Percentiles rank a stretch among this genome's conserved stretches.
These are phyloP conservation scores for Pterostichus niger DNA, from an alignment of 2,888 invertebrate genomes.

Conservation along the genomic window DNA sequence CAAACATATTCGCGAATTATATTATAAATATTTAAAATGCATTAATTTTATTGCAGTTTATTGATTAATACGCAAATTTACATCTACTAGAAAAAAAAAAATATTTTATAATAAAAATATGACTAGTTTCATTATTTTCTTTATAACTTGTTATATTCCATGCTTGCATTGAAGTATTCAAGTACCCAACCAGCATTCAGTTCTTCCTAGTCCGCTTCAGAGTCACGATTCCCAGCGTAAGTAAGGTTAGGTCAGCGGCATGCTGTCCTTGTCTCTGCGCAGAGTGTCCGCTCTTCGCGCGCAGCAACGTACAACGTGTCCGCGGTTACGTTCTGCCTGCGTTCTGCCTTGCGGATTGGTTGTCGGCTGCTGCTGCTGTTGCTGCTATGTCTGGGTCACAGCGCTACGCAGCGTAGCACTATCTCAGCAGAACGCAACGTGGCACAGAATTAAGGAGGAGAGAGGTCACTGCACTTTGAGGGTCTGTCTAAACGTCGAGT, in stretches of 20 bases:
- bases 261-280: neutral
- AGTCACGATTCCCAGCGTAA: conserved; percentile 7
- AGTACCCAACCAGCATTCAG: neutral
- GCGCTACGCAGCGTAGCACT: neutral
- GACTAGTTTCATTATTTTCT: too few relatives aligned
- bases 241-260: conserved; percentile 51
- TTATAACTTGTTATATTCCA: too few relatives aligned
- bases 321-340: conserved; percentile 48
- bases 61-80: too few relatives aligned
- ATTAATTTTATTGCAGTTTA: too few relatives aligned
- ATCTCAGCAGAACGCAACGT: neutral
- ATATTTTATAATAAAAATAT: too few relatives aligned
- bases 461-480: conserved; percentile 23
- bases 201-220: neutral
- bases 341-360: conserved; percentile 14
- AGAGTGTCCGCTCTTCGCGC: neutral
- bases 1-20: too few relatives aligned
- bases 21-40: too few relatives aligned
- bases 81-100: too few relatives aligned
- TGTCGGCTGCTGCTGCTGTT: neutral
- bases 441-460: neutral
- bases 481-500: neutral
- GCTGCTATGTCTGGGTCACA: conserved; percentile 40
- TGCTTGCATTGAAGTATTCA: too few relatives aligned
- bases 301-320: conserved; percentile 29